Base-by-base conservation (phyloP, 2,797 vertebrate genomes). In the Limosa lapponica region DNA sequence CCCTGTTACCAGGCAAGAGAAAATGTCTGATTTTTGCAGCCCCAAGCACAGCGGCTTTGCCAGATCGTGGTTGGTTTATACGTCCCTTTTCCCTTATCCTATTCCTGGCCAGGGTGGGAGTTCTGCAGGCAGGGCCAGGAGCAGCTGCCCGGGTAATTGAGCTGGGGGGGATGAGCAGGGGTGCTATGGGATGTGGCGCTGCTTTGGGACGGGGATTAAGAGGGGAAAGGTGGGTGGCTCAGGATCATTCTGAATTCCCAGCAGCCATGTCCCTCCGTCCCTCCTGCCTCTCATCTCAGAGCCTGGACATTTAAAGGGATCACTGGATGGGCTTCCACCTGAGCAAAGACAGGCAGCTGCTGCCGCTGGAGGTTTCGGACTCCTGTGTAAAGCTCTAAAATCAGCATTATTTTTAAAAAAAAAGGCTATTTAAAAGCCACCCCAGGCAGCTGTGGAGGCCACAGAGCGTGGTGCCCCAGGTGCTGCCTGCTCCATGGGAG, bases 81-180 rank as follows among this genome's bases (percentile, higher is more conserved):
- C 3, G 4, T 34, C 16, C 27, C 23, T 83, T 71, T 85, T 39
- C 23, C 34, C 16, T 55, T 78, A 13, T 23, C 13, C 58, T 10
- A 2, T 69, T 89, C n/a, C 51, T 57, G 17, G 25, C 25, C 46
- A 13, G 57, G 34, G 57, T 12, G 46, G 79, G 57, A 91, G 19
- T 83, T 84, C 0, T 15, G 77, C 65, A 55, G 0, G 1, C 0
- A 0, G 27, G 57, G 69, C 52, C 0, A 0, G 81, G 91, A 81
- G 1, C 75, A 93, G 79, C 92, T 96, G 95, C 44, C 17, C 0
- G 32, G 46, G 27, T 61, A 28, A 79, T 80, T 0, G 58, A 91
- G 88, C 32, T 3, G 17, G 80, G 0, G 13, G 34, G 34, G 77
- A 36, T 3, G 14, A 89, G 58, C 73, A 52, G n/a, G 51, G 37